A percentile compares a stretch with the other conserved stretches of the same genome.
phyloP scores from a whole-genome alignment of 2,797 vertebrate species.

The Columba guinea region DNA sequence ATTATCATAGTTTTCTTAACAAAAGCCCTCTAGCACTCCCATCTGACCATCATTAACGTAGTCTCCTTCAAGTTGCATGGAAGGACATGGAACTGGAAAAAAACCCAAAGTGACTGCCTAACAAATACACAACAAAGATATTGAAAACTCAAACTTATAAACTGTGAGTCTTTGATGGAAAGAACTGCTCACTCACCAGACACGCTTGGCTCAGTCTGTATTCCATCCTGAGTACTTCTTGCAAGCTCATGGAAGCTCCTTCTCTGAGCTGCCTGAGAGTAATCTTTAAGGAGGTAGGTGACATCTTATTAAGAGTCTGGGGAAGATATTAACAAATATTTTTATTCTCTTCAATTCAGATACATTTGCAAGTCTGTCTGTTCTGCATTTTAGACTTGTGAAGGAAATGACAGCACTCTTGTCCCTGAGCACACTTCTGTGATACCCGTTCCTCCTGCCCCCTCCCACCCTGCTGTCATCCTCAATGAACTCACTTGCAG shows the following conservation, averaged over 20 bases:
- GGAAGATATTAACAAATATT: background rate
- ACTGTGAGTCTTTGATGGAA: background rate
- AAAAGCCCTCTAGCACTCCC: background rate
- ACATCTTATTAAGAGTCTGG: slow-evolving; percentile 91
- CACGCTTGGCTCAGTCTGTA: slow-evolving; percentile 91
- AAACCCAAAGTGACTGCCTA: background rate
- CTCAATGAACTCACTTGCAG: background rate
- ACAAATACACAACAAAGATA: background rate
- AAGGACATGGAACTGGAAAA: background rate
- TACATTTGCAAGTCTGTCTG: background rate
- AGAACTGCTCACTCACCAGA: slow-evolving; percentile 80
- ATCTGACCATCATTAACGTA: background rate
- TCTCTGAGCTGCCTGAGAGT: slow-evolving; percentile 85
- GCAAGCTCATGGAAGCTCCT: slow-evolving; percentile 86
- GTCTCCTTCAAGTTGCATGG: background rate
- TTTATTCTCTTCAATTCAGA: background rate
- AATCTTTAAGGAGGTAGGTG: slow-evolving; percentile 93
- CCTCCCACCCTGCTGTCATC: background rate
- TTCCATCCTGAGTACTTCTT: slow-evolving; percentile 92
- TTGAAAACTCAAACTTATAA: background rate
- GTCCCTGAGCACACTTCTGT: background rate
- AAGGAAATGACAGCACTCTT: background rate
- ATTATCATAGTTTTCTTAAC: background rate
- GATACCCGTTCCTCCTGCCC: background rate
- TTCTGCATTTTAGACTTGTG: background rate